Evolutionary conservation across 1,140 invertebrate species (phyloP), one percentile per base, ranked within the genome.

Genomic region (Drosophila carrolli): DNA sequence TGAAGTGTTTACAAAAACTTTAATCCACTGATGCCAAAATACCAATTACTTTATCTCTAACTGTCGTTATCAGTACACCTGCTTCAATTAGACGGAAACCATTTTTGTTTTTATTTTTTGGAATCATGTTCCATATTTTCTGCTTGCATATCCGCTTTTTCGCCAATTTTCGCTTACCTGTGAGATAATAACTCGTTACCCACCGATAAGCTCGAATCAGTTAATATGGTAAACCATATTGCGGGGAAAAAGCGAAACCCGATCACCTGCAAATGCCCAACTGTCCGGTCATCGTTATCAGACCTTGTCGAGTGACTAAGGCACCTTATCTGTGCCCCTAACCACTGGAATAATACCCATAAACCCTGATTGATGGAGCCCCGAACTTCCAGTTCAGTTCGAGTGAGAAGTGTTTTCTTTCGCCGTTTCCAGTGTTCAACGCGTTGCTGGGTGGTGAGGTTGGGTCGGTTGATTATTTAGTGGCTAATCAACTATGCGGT

Each of bases 401-500:
- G 56, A n/a, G 44, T 9, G 38, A 27, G 19, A 54, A n/a, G 6
- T 11, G 16, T 16, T 66, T 40, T 23, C 40, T 3, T 14, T 5
- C 1, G 14, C 5, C 27, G 10, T 10, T 48, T 75, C 62, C 68
- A 88, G 83, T 88, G 60, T 62, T 68, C 51, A 50, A 50, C 50
- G 65, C 55, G 67, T 55, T 50, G 74, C 66, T 76, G 82, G 62
- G 48, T 53, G 48, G 48, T 29, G 41, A 68, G 55, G 72, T 75
- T 75, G 55, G 44, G 23, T 37, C 43, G 38, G 27, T 57, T n/a
- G 65, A 40, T 19, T 32, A 16, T 27, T n/a, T 29, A 53, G n/a
- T 43, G 23, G 32, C 10, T 44, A 44, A 70, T 55, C 53, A 76
- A 65, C 32, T 61, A 88, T 88, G 83, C 84, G 84, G 46, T 83